These are phyloP conservation scores for Empis stercorea DNA, from an alignment of 2,888 invertebrate genomes.

Conservation along the genomic window DNA sequence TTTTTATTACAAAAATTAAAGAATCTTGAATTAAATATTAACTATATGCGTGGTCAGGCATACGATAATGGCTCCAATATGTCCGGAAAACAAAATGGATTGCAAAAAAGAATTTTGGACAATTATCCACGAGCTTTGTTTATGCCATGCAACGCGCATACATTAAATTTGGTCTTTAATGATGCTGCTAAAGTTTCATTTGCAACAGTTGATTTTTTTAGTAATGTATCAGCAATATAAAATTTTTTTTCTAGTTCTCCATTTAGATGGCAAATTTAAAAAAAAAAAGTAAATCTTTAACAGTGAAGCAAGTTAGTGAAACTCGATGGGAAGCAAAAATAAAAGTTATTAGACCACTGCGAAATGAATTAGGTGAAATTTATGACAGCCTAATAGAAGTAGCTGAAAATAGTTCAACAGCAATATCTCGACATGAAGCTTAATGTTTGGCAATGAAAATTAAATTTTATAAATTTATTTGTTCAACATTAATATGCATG, in stretches of 20 bases:
- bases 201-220: too few relatives aligned
- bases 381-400: constrained; percentile 1
- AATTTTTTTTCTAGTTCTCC: too few relatives aligned
- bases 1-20: not conserved
- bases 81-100: not conserved
- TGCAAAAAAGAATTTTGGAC: not conserved
- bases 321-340: too few relatives aligned
- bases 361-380: not conserved
- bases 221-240: too few relatives aligned
- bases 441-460: not conserved
- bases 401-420: not conserved
- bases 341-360: not conserved
- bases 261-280: too few relatives aligned
- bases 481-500: not conserved
- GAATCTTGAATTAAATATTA: not conserved
- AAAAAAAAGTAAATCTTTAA: too few relatives aligned
- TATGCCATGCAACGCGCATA: not conserved
- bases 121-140: not conserved
- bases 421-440: not conserved
- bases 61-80: not conserved
- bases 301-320: too few relatives aligned
- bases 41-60: not conserved
- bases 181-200: not conserved
- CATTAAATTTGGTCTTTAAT: not conserved
- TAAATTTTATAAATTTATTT: not conserved